Percentiles rank a stretch among this genome's conserved stretches.
Conservation (phyloP, 2,113 vertebrate genomes). For the Odocoileus hemionus region DNA sequence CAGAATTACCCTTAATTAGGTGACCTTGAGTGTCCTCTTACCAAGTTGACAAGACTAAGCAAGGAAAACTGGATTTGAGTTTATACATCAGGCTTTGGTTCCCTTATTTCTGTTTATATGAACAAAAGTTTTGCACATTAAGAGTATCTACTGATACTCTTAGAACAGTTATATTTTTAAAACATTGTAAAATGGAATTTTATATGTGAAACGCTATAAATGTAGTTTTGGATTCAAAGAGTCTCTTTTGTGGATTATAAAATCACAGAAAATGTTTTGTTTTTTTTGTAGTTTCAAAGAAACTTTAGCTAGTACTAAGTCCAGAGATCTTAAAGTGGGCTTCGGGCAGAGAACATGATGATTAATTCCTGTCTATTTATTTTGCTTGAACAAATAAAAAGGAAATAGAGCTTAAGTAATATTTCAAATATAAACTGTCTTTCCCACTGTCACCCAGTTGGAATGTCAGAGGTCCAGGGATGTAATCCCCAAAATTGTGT, state of each 20-base stretch:
- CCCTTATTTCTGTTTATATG: background rate
- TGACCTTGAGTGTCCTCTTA: background rate
- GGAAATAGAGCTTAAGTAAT: background rate
- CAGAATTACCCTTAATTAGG: background rate
- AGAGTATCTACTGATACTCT: background rate
- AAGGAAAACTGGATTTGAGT: background rate
- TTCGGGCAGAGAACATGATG: background rate
- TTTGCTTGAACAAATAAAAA: background rate
- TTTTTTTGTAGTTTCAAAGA: background rate
- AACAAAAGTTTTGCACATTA: background rate
- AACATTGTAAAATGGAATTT: background rate
- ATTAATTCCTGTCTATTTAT: background rate
- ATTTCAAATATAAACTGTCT: background rate
- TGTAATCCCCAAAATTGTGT: fast-evolving
- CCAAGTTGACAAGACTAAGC: background rate
- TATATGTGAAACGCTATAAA: background rate
- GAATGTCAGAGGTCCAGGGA: background rate
- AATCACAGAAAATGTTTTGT: background rate
- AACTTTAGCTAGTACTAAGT: background rate
- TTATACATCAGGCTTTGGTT: background rate
- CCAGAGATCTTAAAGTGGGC: background rate
- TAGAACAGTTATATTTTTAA: background rate
- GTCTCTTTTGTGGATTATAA: background rate
- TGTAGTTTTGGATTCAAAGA: background rate
- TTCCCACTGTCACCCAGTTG: background rate